Evolutionary conservation across 2,888 invertebrate genomes (phyloP).

Genomic region (Eudasyphora cyanicolor): DNA sequence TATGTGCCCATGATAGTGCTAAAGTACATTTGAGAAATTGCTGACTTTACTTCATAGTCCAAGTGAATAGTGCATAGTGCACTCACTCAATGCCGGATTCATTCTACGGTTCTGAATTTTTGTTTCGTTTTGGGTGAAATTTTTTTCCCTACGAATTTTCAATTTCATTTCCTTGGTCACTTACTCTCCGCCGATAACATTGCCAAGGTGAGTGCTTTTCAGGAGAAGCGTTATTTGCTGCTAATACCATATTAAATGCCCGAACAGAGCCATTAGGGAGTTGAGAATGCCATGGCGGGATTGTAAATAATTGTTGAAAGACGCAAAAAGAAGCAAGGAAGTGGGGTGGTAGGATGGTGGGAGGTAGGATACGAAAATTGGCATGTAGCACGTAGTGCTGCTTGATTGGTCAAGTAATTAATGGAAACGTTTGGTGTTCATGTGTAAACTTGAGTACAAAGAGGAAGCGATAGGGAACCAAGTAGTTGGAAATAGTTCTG

Average conservation of each 20-base stretch:
- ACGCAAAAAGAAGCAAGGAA: too few species aligned
- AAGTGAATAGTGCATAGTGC: too few species aligned
- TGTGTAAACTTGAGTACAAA: not conserved
- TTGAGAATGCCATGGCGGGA: not conserved
- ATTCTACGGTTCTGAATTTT: not conserved
- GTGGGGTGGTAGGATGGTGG: not conserved
- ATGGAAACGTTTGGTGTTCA: constrained; percentile 4
- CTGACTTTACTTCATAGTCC: not conserved
- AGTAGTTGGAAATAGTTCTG: too few species aligned
- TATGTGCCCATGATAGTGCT: constrained; percentile 27
- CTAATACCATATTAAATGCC: not conserved
- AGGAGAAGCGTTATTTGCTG: constrained; percentile 12
- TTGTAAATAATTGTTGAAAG: not conserved
- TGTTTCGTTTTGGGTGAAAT: not conserved
- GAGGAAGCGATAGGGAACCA: not conserved
- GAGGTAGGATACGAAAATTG: not conserved
- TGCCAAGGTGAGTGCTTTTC: constrained; percentile 42
- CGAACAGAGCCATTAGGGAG: not conserved
- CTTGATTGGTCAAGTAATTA: constrained; percentile 15
- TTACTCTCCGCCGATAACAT: not conserved
- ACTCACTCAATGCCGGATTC: not conserved
- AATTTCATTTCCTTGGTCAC: not conserved
- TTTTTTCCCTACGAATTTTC: not conserved
- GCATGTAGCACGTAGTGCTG: not conserved
- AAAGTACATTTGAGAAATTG: constrained; percentile 34